Base-by-base conservation (phyloP, 2,113 vertebrate genomes). In the Actenoides hombroni region DNA sequence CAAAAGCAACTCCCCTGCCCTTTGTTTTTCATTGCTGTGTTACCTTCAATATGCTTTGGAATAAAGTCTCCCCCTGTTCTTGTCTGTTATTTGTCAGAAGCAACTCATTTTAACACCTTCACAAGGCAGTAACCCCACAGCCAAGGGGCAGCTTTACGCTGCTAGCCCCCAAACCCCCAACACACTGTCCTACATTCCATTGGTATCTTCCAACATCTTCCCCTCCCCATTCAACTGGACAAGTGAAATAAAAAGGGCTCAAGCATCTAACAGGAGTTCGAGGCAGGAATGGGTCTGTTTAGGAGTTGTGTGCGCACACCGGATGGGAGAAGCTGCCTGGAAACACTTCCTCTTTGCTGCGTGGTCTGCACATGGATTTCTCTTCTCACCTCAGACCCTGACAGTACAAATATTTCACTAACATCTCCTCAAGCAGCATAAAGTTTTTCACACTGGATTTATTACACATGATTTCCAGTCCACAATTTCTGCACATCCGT, bases 401-500 rank as follows among this genome's bases (percentile, higher is more conserved):
- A 11, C 40, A 15, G 31, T 23, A 14, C 0, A 1, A 29, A 3
- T 28, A 13, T 44, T 67, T 44, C 31, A 5, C 5, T 12, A 44
- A n/a, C 10, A 4, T 2, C 12, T 57, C 9, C 51, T 44, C 6
- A 3, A 18, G 35, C 61, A n/a, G 13, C 3, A 6, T 7, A 1
- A 24, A 13, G 14, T 17, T 68, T 42, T 44, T 31, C 29, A 4
- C 2, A 6, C 35, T 39, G 60, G 9, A 53, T 89, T 44, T 64
- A 68, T 67, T 87, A 67, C 65, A 42, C 5, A 2, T 3, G 10
- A 53, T 49, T 90, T 56, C 44, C 7, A 73, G 40, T 37, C 31
- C 29, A 20, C 12, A 1, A 6, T 11, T 57, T 49, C 65, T 19
- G 6, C 42, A 17, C 13, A 2, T 1, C 1, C 2, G 25, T 40